A percentile compares a stretch with the other conserved stretches of the same genome.
Evolutionary conservation across 2,113 vertebrate species (phyloP).

Genomic region (Cheilinus undulatus): DNA sequence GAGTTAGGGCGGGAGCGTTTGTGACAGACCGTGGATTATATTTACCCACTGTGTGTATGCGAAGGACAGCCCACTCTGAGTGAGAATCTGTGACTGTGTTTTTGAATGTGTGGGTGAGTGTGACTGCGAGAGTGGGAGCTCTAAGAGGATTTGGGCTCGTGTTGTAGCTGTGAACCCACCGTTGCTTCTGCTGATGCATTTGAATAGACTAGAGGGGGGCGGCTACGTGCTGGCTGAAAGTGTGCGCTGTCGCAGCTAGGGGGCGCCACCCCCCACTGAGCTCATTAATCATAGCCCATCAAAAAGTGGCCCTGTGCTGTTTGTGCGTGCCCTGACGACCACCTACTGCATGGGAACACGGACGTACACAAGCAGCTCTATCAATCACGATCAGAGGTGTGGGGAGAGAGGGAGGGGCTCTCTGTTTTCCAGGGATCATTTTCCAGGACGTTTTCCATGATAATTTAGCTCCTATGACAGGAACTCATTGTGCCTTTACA

Average conservation of each 20-base stretch:
- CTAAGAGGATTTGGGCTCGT: constrained; percentile 72
- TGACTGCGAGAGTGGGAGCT: constrained; percentile 68
- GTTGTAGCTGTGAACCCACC: constrained; percentile 57
- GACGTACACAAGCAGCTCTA: constrained; percentile 66
- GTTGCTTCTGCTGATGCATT: constrained; percentile 52
- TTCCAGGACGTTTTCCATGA: too few species aligned
- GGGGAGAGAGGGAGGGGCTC: constrained; percentile 24
- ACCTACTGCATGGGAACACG: constrained; percentile 83
- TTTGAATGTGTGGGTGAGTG: constrained; percentile 70
- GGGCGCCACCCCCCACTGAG: constrained; percentile 79
- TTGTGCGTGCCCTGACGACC: constrained; percentile 69
- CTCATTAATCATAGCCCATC: constrained; percentile 83
- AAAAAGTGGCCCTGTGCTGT: constrained; percentile 75
- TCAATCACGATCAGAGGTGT: constrained; percentile 77
- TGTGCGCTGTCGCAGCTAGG: constrained; percentile 72
- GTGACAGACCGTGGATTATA: constrained; percentile 58
- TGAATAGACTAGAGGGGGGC: constrained; percentile 29
- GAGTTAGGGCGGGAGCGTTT: constrained; percentile 37
- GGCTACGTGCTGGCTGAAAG: constrained; percentile 10
- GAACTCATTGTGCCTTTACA: too few species aligned
- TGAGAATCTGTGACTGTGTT: constrained; percentile 61
- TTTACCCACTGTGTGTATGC: constrained; percentile 51
- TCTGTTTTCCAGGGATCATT: too few species aligned
- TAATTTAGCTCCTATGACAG: too few species aligned
- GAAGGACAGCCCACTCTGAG: constrained; percentile 43